These are phyloP conservation scores for Muschampia plurimacula DNA, from an alignment of 2,888 invertebrate species.

Conservation along the genomic window DNA sequence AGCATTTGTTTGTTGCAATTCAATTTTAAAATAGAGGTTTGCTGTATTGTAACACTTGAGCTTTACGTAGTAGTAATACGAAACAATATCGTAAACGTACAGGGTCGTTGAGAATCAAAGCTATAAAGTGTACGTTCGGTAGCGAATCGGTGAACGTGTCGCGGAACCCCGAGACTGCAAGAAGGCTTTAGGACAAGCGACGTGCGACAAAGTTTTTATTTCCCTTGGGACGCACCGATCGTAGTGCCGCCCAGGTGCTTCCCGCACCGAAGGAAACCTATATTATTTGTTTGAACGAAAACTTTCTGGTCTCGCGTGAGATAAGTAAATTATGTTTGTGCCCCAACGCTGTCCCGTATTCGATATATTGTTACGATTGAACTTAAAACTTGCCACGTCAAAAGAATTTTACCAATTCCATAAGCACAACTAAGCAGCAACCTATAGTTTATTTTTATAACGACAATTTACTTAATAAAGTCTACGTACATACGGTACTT, in stretches of 20 bases:
- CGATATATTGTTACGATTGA: constrained; percentile 58
- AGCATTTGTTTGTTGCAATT: constrained; percentile 44
- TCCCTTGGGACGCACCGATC: constrained; percentile 84
- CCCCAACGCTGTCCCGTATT: constrained; percentile 72
- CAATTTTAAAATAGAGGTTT: constrained; percentile 45
- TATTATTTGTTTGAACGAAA: constrained; percentile 84
- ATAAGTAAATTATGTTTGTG: constrained; percentile 83
- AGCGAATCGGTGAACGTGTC: constrained; percentile 80
- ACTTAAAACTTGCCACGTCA: constrained; percentile 18
- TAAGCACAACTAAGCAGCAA: background rate
- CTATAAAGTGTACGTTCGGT: constrained; percentile 76
- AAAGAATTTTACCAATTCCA: constrained; percentile 1
- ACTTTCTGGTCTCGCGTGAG: constrained; percentile 82
- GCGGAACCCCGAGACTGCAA: constrained; percentile 70
- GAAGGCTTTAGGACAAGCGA: constrained; percentile 83
- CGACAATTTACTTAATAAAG: constrained; percentile 4
- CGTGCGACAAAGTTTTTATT: constrained; percentile 85
- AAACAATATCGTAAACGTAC: constrained; percentile 79
- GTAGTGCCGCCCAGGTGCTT: constrained; percentile 82
- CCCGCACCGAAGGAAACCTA: constrained; percentile 80
- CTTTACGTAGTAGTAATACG: constrained; percentile 70
- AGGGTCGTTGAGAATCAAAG: constrained; percentile 79
- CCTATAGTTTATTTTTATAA: constrained; percentile 9
- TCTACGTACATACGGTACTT: constrained; percentile 5
- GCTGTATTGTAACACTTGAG: constrained; percentile 56